These are phyloP conservation scores for Pogoniulus pusillus DNA, from an alignment of 2,797 vertebrate species.

Conservation along the genomic window DNA sequence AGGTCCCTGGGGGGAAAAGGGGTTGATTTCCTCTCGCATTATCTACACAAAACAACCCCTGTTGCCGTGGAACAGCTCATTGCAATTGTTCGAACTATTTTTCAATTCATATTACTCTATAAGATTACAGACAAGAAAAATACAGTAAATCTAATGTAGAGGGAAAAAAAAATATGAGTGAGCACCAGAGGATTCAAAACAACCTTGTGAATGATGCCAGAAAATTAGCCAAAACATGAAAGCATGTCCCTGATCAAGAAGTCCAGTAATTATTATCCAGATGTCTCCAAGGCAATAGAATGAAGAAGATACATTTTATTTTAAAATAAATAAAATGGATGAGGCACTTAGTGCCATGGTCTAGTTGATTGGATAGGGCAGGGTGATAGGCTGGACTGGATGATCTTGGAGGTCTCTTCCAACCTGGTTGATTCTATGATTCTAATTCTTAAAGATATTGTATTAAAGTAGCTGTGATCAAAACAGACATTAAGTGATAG, in stretches of 20 bases:
- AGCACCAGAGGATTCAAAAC: neutral
- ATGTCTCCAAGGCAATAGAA: neutral
- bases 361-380: too few relatives aligned
- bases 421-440: too few relatives aligned
- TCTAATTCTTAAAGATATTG: neutral
- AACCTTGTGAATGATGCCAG: neutral
- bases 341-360: too few relatives aligned
- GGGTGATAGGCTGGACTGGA: too few relatives aligned
- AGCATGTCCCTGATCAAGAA: neutral
- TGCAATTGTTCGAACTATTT: neutral
- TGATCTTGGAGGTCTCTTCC: too few relatives aligned
- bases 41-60: neutral
- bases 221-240: neutral
- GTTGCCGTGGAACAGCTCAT: neutral
- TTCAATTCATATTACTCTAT: neutral
- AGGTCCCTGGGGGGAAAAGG: neutral
- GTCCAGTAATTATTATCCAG: neutral
- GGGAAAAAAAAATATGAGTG: neutral
- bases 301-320: neutral
- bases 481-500: neutral
- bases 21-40: neutral
- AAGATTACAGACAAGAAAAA: neutral
- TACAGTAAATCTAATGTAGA: neutral
- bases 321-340: too few relatives aligned
- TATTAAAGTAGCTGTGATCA: neutral